Base-by-base conservation (phyloP, 64 coral and sea anemone genomes). In the Dendrophyllia cribrosa region DNA sequence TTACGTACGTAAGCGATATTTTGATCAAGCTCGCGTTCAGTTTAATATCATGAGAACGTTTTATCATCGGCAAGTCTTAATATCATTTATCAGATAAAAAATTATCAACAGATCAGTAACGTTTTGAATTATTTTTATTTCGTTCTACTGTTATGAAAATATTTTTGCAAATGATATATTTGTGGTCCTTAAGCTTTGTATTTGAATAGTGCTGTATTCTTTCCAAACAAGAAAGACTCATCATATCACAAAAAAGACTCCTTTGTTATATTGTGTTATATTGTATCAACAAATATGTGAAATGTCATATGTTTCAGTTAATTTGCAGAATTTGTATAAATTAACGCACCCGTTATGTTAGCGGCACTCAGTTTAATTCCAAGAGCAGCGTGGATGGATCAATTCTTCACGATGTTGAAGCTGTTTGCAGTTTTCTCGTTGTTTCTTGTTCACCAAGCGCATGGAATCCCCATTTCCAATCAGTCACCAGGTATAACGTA, bases 271-370 rank as follows among this genome's bases (percentile, higher is more conserved):
- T 49, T 48, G 6, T 59, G 56, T 9, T 16, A 44, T 7, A 60
- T 60, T 43, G 77, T 58, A 1, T 60, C 34, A 66, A 82, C 22
- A 62, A 65, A 82, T 59, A 82, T 82, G 79, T 65, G 79, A 82
- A 82, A 47, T 82, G 78, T 61, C 59, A 82, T 44, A 51, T 82
- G 79, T 82, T 82, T 82, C 4, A 79, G 14, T 14, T 15, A 19
- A 34, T 24, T 16, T 73, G 9, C 5, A 47, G 51, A 9, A 64
- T 65, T 43, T 14, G 60, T 66, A 82, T 64, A 82, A 45, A 82
- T 46, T 13, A 47, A 11, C 26, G 26, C 43, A 19, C 34, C 59
- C 59, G 77, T 79, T 59, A 15, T 14, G 51, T 79, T 60, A 6
- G 12, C 24, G 1, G 9, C 13, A 43, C 15, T 59, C 20, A 43